Evolutionary conservation across 2,888 invertebrate species (phyloP), one percentile per base, ranked within the genome.

Genomic region (Agrochola macilenta): DNA sequence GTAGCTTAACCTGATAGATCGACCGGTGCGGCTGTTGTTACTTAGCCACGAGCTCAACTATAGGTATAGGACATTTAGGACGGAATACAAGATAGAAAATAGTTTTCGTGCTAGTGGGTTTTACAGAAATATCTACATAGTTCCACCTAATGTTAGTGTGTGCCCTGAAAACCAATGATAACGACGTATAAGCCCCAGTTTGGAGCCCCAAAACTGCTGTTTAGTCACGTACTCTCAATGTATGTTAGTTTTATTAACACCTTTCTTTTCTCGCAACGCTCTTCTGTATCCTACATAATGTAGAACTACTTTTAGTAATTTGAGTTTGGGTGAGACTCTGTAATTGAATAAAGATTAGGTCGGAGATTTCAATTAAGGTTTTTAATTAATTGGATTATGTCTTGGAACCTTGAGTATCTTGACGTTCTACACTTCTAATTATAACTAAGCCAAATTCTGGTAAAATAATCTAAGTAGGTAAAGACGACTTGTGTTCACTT

Each of bases 81-180:
- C 17, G 30, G 43, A 23, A 69, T 43, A 57, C 17, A 35, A 65
- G 5, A 66, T 30, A 57, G 35, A 17, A 39, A 49, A 76, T 46
- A 26, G 46, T 20, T 5, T 46, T 49, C 66, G 14, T 39, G n/a
- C 14, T 20, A 43, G 23, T 26, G 26, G 14, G 11, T 30, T 7
- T 75, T 60, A 35, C 30, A 58, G 5, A 43, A 17, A 52, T 58
- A 72, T 46, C 65, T 58, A 74, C 30, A 74, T 65, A 74, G 66
- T 74, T 43, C n/a, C 4, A 61, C 14, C 0, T 39, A 49, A 74
- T 54, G 58, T 78, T 60, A 35, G 64, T n/a, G 58, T 70, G 70
- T 78, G 74, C 65, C 75, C 85, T 80, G 83, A 70, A 81, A 74
- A 71, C 63, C 65, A 70, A 68, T 57, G 81, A 87, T 83, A 85